phyloP scores from a whole-genome alignment of 2,113 vertebrate genomes.

The Pica pica region DNA sequence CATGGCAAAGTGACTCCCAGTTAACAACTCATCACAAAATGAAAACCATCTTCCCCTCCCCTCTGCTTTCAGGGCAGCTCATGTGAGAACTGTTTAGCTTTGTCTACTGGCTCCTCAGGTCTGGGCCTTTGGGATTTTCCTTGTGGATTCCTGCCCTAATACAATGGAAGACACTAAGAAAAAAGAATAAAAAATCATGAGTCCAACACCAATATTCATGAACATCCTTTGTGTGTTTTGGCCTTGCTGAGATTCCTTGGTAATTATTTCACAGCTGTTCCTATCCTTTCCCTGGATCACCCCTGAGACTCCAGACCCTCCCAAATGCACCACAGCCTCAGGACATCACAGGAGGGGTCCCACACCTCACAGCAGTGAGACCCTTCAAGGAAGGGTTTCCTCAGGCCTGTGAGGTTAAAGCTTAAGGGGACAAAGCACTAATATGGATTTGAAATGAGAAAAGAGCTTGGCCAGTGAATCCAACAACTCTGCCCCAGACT shows the following conservation, averaged over 20 bases:
- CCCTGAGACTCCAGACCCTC: neutral
- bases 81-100: neutral
- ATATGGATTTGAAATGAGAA: neutral
- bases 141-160: neutral
- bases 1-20: neutral
- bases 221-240: accelerated
- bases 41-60: neutral
- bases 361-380: neutral
- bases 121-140: neutral
- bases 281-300: neutral
- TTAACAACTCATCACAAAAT: conserved; percentile 24
- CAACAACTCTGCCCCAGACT: neutral
- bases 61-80: neutral
- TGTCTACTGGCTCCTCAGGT: neutral
- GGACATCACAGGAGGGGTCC: neutral
- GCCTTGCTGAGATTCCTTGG: neutral
- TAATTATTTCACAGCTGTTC: neutral
- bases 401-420: neutral
- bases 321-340: neutral
- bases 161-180: neutral
- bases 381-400: neutral
- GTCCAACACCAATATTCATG: neutral
- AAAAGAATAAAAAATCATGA: neutral
- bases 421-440: neutral
- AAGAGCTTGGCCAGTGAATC: neutral